A percentile compares a stretch with the other conserved stretches of the same genome.
Conservation (phyloP, 2,797 vertebrate species). For the Hozukius guyotensis region DNA sequence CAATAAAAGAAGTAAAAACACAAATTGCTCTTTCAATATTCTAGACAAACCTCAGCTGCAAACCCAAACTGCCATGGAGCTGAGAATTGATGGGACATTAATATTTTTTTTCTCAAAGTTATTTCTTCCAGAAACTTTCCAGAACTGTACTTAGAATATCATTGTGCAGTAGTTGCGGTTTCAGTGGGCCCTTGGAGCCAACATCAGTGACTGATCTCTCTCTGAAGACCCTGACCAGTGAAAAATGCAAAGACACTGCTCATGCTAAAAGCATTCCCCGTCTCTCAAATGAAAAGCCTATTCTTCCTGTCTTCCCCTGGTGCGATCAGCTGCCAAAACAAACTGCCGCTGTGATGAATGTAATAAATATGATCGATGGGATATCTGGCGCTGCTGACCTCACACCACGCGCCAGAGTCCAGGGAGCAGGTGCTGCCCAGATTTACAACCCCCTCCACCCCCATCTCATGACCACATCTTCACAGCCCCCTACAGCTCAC, state of each 20-base stretch:
- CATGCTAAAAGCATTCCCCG: constrained; percentile 64
- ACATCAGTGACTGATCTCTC: constrained; percentile 61
- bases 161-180: constrained; percentile 58
- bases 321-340: constrained; percentile 85
- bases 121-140: constrained; percentile 53
- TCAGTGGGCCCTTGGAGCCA: constrained; percentile 30
- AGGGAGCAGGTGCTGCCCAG: constrained; percentile 82
- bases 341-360: constrained; percentile 76
- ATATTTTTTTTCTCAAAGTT: constrained; percentile 32
- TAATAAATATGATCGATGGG: constrained; percentile 83
- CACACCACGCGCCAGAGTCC: constrained; percentile 73
- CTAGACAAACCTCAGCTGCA: constrained; percentile 31
- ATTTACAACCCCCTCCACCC: constrained; percentile 71
- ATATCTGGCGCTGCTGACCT: constrained; percentile 79
- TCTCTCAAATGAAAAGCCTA: constrained; percentile 61
- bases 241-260: constrained; percentile 58
- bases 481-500: neutral
- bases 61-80: constrained; percentile 29
- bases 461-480: constrained; percentile 13
- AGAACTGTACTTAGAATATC: constrained; percentile 45
- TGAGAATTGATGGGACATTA: constrained; percentile 40
- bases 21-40: constrained; percentile 29
- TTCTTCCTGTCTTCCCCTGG: constrained; percentile 53
- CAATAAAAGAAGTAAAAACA: constrained; percentile 36
- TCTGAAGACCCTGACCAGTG: constrained; percentile 49